phyloP scores from a whole-genome alignment of 2,113 vertebrate genomes.

The Loxodonta africana region DNA sequence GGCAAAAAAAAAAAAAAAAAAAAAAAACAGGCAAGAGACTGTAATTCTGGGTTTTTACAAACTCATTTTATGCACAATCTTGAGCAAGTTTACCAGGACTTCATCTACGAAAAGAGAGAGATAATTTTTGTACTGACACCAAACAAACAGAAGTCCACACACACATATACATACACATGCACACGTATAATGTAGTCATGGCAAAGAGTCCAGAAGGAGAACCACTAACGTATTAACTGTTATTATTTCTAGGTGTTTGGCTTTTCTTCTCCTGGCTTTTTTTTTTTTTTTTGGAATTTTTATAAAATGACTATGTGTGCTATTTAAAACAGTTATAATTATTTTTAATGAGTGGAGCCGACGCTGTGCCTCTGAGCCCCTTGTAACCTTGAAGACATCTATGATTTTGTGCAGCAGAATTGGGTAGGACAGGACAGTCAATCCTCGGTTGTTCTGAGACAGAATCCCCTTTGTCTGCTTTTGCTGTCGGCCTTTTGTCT shows the following conservation, averaged over 20 bases:
- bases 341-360: constrained; percentile 56
- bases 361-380: constrained; percentile 19
- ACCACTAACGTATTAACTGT: not conserved
- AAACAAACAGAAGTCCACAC: too few relatives aligned
- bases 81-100: not conserved
- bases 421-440: constrained; percentile 20
- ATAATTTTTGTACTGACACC: not conserved
- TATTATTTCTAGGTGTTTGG: constrained; percentile 4
- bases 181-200: not conserved
- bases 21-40: not conserved
- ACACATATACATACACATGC: not conserved
- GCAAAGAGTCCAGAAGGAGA: constrained; percentile 23
- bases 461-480: constrained; percentile 25
- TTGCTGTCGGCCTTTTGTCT: constrained; percentile 15
- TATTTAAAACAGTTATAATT: constrained; percentile 67
- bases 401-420: not conserved
- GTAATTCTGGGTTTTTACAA: not conserved
- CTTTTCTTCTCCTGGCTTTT: constrained; percentile 60
- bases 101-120: not conserved
- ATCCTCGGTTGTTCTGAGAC: constrained; percentile 28
- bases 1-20: not conserved
- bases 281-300: constrained; percentile 65
- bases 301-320: constrained; percentile 57
- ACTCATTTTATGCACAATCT: constrained; percentile 18
- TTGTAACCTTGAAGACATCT: constrained; percentile 58